Evolutionary conservation across 1,140 invertebrate species (phyloP).

Genomic region (Pissodes strobi): DNA sequence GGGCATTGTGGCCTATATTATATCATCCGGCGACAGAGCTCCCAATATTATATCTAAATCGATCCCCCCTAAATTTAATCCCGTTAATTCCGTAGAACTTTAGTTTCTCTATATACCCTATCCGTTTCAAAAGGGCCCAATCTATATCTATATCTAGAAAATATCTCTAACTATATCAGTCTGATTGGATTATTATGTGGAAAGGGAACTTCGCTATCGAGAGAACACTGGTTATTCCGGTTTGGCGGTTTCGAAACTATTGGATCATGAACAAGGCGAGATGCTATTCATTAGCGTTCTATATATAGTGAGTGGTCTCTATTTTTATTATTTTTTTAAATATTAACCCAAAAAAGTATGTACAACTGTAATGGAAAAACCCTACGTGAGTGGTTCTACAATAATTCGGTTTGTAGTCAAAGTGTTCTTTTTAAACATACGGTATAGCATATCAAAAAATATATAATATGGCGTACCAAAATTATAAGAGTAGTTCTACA

Average conservation of each 20-base stretch:
- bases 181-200: slow-evolving; percentile 10
- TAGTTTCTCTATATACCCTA: neutral
- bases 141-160: slow-evolving; percentile 16
- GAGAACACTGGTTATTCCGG: slow-evolving; percentile 16
- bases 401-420: too few relatives aligned
- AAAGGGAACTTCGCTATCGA: slow-evolving; percentile 7
- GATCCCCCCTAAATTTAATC: slow-evolving; percentile 16
- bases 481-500: too few relatives aligned
- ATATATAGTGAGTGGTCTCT: too few relatives aligned
- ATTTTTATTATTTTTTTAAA: too few relatives aligned
- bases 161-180: slow-evolving; percentile 18
- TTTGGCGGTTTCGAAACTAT: slow-evolving; percentile 17
- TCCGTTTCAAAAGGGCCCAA: slow-evolving; percentile 17
- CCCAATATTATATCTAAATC: slow-evolving; percentile 4
- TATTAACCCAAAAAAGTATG: too few relatives aligned
- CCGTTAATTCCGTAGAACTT: slow-evolving; percentile 18
- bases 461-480: too few relatives aligned
- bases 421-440: too few relatives aligned
- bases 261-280: slow-evolving; percentile 9
- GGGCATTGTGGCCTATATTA: neutral
- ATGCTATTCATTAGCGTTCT: slow-evolving; percentile 11
- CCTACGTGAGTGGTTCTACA: too few relatives aligned
- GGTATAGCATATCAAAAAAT: too few relatives aligned
- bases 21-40: neutral
- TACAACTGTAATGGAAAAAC: too few relatives aligned